Conservation (phyloP, 2,888 invertebrate species). For the Sycophila texana region DNA sequence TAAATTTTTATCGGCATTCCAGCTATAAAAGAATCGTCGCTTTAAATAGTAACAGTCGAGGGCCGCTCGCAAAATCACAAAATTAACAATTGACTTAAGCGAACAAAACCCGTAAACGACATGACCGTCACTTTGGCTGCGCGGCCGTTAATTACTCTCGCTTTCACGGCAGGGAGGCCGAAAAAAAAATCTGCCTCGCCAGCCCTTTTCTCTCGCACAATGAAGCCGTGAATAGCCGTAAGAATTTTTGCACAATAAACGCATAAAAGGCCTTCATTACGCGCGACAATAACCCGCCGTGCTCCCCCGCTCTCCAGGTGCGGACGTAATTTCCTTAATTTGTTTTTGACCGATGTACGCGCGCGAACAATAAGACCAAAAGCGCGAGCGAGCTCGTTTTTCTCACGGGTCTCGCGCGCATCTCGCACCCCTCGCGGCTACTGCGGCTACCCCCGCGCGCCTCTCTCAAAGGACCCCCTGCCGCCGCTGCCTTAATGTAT, state of each 20-base stretch:
- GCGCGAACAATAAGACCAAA: slow-evolving; percentile 25
- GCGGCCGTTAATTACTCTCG: slow-evolving; percentile 41
- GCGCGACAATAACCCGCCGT: slow-evolving; percentile 20
- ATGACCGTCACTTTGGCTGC: slow-evolving; percentile 13
- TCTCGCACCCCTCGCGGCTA: background rate
- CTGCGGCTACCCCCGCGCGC: background rate
- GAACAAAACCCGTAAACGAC: slow-evolving; percentile 16
- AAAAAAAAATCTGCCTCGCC: background rate
- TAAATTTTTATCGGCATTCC: too few species aligned
- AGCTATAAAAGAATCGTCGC: too few species aligned
- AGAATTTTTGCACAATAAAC: slow-evolving; percentile 40
- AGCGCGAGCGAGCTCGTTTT: slow-evolving; percentile 12
- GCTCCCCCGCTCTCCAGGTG: slow-evolving; percentile 32
- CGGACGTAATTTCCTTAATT: slow-evolving; percentile 49
- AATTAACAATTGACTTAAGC: background rate
- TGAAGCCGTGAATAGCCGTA: background rate
- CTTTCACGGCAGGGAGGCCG: slow-evolving; percentile 5
- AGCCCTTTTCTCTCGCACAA: background rate
- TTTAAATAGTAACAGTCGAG: too few species aligned
- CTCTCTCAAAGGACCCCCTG: background rate
- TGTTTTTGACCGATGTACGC: slow-evolving; percentile 13
- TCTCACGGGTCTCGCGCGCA: slow-evolving; percentile 34
- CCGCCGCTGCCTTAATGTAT: background rate
- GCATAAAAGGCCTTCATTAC: slow-evolving; percentile 33
- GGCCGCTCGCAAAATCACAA: background rate